Conservation (phyloP, 2,113 vertebrate species). For the Rhabdornis inornatus region DNA sequence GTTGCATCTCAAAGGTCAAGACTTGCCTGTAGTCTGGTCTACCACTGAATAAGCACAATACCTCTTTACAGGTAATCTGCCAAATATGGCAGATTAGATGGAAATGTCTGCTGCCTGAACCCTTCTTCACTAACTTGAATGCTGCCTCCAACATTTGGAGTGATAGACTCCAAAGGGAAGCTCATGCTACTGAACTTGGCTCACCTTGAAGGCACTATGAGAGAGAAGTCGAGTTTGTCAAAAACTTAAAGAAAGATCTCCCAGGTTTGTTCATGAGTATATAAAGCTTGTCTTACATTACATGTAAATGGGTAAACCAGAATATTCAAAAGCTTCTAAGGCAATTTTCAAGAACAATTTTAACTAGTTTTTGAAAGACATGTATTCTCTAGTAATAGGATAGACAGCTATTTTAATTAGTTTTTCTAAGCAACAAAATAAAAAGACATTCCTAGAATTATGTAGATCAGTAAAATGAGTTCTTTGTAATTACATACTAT, state of each 20-base stretch:
- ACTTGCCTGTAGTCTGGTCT: background rate
- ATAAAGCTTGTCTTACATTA: background rate
- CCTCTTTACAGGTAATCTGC: too few relatives aligned
- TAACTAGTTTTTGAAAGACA: background rate
- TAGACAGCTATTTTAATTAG: background rate
- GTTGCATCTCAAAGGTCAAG: background rate
- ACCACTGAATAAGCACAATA: background rate
- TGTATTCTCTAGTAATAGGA: background rate
- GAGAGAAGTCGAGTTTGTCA: background rate
- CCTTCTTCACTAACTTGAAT: background rate
- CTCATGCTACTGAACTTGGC: accelerated
- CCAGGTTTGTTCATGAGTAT: background rate
- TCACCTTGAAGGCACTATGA: background rate
- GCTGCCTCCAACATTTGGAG: background rate
- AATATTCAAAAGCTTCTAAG: background rate
- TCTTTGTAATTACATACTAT: background rate
- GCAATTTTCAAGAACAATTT: background rate
- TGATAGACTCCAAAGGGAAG: background rate
- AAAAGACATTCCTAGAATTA: background rate
- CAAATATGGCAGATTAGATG: background rate
- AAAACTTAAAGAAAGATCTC: background rate
- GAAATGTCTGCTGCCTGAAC: background rate
- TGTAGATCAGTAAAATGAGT: background rate
- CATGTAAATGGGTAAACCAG: background rate
- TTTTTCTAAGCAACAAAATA: background rate